Conservation (phyloP, 2,888 invertebrate species). For the Trachelus iudaicus region DNA sequence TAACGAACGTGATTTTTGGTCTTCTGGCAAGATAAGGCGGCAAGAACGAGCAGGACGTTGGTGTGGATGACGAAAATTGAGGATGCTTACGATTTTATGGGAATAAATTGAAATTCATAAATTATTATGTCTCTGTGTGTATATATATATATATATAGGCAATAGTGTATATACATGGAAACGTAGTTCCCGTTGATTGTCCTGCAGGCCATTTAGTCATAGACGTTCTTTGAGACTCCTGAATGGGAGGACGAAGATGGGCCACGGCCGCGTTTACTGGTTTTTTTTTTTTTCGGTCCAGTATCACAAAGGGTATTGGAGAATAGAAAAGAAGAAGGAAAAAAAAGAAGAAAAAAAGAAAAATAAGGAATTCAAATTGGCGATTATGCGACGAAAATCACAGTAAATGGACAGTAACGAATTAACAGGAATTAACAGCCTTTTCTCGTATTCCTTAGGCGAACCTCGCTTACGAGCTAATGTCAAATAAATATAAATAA, state of each 20-base stretch:
- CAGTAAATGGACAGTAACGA: slow-evolving; percentile 51
- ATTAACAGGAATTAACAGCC: slow-evolving; percentile 53
- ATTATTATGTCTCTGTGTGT: background rate
- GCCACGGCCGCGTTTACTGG: background rate
- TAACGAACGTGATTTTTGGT: background rate
- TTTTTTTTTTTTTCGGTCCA: background rate
- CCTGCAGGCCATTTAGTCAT: background rate
- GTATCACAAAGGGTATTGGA: slow-evolving; percentile 22
- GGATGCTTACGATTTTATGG: background rate
- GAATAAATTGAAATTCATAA: background rate
- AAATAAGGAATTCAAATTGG: slow-evolving; percentile 41
- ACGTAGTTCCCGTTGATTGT: background rate
- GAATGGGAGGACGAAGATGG: background rate
- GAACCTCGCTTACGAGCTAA: slow-evolving; percentile 57
- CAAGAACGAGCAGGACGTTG: background rate
- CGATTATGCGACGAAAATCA: slow-evolving; percentile 61
- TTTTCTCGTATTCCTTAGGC: slow-evolving; percentile 52
- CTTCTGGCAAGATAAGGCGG: background rate
- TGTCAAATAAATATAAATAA: slow-evolving; percentile 60
- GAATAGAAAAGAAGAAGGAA: slow-evolving; percentile 29
- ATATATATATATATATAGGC: background rate
- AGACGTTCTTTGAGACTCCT: background rate
- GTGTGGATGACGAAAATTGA: background rate
- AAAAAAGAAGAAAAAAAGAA: slow-evolving; percentile 26
- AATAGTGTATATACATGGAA: background rate